Evolutionary conservation across 2,113 vertebrate genomes (phyloP).

Genomic region (Illadopsis cleaveri): DNA sequence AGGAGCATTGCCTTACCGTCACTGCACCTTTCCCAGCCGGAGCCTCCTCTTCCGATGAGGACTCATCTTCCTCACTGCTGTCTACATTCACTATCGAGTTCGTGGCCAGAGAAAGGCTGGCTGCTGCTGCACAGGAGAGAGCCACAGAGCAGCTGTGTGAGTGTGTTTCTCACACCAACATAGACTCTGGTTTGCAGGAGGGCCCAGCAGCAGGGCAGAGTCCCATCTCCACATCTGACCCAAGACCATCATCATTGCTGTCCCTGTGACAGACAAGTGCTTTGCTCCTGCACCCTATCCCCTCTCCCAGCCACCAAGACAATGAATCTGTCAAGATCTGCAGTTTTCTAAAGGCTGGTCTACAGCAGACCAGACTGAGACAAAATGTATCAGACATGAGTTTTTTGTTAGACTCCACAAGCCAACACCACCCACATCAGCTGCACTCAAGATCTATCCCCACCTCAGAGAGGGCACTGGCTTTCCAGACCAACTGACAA

Average conservation of each 20-base stretch:
- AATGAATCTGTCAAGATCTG: neutral
- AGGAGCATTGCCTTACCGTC: neutral
- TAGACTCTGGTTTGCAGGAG: neutral
- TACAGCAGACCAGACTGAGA: neutral
- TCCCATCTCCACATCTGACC: neutral
- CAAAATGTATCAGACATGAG: neutral
- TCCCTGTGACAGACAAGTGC: neutral
- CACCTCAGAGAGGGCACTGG: neutral
- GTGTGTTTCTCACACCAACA: rapidly evolving
- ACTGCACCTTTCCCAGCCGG: neutral
- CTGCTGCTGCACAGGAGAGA: slow-evolving; percentile 26
- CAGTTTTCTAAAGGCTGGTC: neutral
- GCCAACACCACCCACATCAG: neutral
- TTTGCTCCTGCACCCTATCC: neutral
- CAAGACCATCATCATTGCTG: neutral
- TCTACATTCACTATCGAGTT: neutral
- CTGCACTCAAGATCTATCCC: neutral
- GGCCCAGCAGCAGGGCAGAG: neutral
- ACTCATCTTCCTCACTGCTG: slow-evolving; percentile 61
- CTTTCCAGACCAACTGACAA: neutral
- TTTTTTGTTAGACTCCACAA: neutral
- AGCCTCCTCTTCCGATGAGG: slow-evolving; percentile 54
- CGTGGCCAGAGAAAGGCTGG: neutral
- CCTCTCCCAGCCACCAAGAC: neutral
- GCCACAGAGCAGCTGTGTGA: neutral